Base-by-base conservation (phyloP, 2,888 invertebrate species). In the Poecilus cupreus region DNA sequence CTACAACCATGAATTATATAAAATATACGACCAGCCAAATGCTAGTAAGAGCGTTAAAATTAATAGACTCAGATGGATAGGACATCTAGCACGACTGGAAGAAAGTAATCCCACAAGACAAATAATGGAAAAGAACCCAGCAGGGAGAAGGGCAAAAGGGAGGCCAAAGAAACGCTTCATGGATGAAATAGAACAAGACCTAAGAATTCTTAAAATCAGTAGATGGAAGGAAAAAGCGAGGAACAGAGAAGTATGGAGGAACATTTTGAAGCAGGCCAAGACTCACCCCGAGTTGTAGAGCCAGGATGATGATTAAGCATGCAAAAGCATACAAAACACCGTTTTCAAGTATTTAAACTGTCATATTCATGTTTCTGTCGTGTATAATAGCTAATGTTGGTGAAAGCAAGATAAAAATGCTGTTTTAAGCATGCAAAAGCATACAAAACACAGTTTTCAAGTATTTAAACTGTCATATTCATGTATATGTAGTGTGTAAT, bases 1-100 rank as follows among this genome's bases (percentile, higher is more conserved):
- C 13, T 64, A 70, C 20, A 82, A 82, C 51, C 26, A 82, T 13
- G 80, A 82, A 57, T 13, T 82, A 22, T 32, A 82, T 5, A 72
- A 82, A 20, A 16, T 81, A 18, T 82, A 82, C 20, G 51, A 51
- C 22, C 72, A 70, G 22, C 72, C 43, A 39, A 82, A 51, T 51
- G 18, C 72, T 11, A 24, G 18, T 13, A 37, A n/a, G 16, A 16
- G 32, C 3, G 43, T 82, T 13, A 82, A 81, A 72, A 51, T 22
- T 11, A 70, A 32, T 13, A 20, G 82, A 10, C 39, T 82, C n/a
- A 43, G 80, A 39, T 82, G 82, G 82, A 13, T 76, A 13, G 81
- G 72, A 72, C 82, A 82, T 16, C 16, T 82, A 37, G 39, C 46
- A 43, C 74, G 72, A 26, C 74, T 82, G 82, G 11, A 24, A 20